Base-by-base conservation (phyloP, 1,140 invertebrate species). In the Drosophila pandora region DNA sequence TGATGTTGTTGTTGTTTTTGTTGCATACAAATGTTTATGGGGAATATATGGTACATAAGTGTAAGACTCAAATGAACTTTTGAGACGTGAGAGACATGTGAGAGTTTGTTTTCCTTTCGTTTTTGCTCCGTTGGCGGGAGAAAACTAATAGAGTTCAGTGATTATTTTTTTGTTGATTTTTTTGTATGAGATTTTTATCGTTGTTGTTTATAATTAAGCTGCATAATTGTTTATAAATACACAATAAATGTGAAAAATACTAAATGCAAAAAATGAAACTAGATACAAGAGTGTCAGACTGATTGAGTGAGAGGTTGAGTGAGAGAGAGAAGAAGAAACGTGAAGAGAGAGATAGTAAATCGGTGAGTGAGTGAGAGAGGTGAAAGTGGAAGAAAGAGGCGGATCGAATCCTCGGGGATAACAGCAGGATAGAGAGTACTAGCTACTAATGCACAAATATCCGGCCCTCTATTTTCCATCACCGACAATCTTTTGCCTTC, bases 201-300 rank as follows among this genome's bases (percentile, higher is more conserved):
- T 63, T 67, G 60, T 64, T 64, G 52, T 80, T 75, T 90, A 87
- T 78, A 87, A 87, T 88, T 89, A 88, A 85, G 82, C 81, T 89
- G 85, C 87, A 90, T 82, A 90, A 81, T 79, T 90, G 74, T 85
- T 90, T 81, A 90, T 90, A 90, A 90, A 90, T 90, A 82, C 74
- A 90, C 81, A 90, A 90, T 82, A 75, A 76, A 72, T 85, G 84
- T 80, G 85, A 90, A 59, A 71, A 90, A 90, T 90, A 90, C 85
- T 90, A 90, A 89, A 90, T 89, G 80, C 85, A 89, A 84, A 70
- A 85, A 84, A 90, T 90, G 85, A 90, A 90, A 90, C 85, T 85
- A 90, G 85, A 90, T 90, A 85, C 81, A 90, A 89, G 78, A 83
- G 74, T 78, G 76, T 90, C 79, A 89, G 85, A 89, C 84, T 90